phyloP scores from a whole-genome alignment of 2,797 vertebrate genomes.

The Scyliorhinus canicula region DNA sequence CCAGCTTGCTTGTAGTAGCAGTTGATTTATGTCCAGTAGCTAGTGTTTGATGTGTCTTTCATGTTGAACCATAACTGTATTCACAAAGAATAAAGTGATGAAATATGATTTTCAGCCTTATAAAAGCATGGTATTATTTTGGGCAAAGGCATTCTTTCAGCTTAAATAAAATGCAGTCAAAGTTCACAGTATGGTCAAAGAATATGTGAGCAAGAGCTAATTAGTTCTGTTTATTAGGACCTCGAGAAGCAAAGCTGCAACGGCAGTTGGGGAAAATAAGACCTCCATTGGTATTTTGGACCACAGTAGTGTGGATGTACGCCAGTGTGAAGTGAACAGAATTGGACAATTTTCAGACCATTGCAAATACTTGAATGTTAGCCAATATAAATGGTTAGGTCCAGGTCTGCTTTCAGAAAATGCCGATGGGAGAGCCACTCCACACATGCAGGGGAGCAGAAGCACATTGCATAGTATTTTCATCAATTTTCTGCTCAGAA shows the following conservation, averaged over 20 bases:
- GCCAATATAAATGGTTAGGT: slow-evolving; percentile 4
- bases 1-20: slow-evolving; percentile 43
- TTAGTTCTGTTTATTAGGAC: background rate
- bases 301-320: background rate
- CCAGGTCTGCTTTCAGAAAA: background rate
- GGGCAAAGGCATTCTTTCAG: background rate
- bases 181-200: background rate
- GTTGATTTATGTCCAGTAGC: slow-evolving; percentile 45
- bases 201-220: background rate
- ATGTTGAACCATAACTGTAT: slow-evolving; percentile 34
- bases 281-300: slow-evolving; percentile 4
- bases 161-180: slow-evolving; percentile 7
- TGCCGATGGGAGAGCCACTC: background rate
- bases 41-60: slow-evolving; percentile 41
- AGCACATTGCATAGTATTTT: background rate
- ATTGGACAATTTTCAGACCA: slow-evolving; percentile 1
- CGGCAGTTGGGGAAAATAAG: background rate
- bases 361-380: slow-evolving; percentile 13
- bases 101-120: slow-evolving; percentile 38
- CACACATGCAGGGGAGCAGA: background rate
- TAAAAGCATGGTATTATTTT: slow-evolving; percentile 4
- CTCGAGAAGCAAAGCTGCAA: slow-evolving; percentile 4
- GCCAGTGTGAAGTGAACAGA: slow-evolving; percentile 13
- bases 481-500: background rate
- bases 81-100: slow-evolving; percentile 40